Base-by-base conservation (phyloP, 1,140 invertebrate species). In the Drosophila orena region DNA sequence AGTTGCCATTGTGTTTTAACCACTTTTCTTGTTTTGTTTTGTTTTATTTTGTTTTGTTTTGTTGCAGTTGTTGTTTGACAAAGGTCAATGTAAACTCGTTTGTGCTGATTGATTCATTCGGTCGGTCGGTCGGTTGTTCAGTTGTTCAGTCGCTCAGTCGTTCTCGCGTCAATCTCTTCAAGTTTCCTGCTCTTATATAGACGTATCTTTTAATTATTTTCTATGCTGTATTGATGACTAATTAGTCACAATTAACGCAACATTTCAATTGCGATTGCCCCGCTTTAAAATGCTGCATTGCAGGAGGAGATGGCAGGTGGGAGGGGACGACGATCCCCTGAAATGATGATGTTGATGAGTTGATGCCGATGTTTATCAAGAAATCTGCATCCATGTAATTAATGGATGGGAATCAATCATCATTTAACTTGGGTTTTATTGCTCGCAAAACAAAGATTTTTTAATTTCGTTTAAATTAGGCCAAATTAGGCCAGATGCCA, bases 201-300 rank as follows among this genome's bases (percentile, higher is more conserved):
- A 70, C 50, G 40, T 69, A 70, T 70, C 64, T 70, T 69, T 69
- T 69, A 70, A 74, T 79, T 84, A 84, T 72, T 66, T 68, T 83
- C 72, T 77, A 37, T 73, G 73, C 73, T 79, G 15, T 35, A 64
- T 78, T 77, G 73, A 81, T 71, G 73, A 77, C 74, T 79, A 81
- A 78, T 83, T 81, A 81, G 79, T 81, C 75, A 61, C 77, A 81
- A 81, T 81, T 84, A 83, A 84, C 56, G 49, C 54, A 60, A 79
- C 69, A 78, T 79, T 83, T 65, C 55, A 65, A 81, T 70, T 69
- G 42, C 42, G 11, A 46, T 68, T 66, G 15, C 15, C n/a, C 7
- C 15, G 24, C 37, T 35, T 34, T 42, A 50, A 66, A 64, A 50
- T 50, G 37, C 37, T 42, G 59, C 58, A 34, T 62, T 17, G 22